Conservation (phyloP, 2,888 invertebrate species). For the Lagria hirta region DNA sequence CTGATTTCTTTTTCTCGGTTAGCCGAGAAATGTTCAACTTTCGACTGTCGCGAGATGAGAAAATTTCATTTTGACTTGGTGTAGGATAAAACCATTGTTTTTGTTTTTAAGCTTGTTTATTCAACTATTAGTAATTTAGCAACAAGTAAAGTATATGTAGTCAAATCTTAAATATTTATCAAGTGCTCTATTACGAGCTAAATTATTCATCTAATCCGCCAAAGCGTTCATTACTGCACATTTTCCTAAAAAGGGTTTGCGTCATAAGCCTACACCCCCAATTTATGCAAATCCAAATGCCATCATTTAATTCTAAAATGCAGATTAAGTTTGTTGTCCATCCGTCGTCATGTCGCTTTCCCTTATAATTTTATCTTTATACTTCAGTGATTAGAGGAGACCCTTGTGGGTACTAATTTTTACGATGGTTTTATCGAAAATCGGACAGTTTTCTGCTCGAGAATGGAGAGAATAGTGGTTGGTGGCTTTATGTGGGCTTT, state of each 20-base stretch:
- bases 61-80: too few relatives aligned
- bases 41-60: too few relatives aligned
- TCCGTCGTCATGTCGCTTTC: conserved; percentile 22
- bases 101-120: too few relatives aligned
- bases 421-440: conserved; percentile 26
- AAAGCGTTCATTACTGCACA: conserved; percentile 9
- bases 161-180: too few relatives aligned
- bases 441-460: conserved; percentile 31
- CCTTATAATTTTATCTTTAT: conserved; percentile 21
- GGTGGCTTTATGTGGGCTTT: conserved; percentile 34
- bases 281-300: conserved; percentile 23
- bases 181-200: too few relatives aligned
- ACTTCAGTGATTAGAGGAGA: conserved; percentile 24
- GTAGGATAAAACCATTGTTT: too few relatives aligned
- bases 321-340: conserved; percentile 23
- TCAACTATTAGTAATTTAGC: too few relatives aligned
- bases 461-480: conserved; percentile 33
- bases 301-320: conserved; percentile 23
- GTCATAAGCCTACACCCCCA: conserved; percentile 12
- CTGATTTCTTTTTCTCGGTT: too few relatives aligned
- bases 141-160: too few relatives aligned
- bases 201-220: too few relatives aligned
- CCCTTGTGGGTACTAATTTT: conserved; percentile 28
- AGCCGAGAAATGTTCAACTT: too few relatives aligned
- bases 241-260: conserved; percentile 18